phyloP scores from a whole-genome alignment of 2,113 vertebrate genomes.

The Cranoglanis bouderius region DNA sequence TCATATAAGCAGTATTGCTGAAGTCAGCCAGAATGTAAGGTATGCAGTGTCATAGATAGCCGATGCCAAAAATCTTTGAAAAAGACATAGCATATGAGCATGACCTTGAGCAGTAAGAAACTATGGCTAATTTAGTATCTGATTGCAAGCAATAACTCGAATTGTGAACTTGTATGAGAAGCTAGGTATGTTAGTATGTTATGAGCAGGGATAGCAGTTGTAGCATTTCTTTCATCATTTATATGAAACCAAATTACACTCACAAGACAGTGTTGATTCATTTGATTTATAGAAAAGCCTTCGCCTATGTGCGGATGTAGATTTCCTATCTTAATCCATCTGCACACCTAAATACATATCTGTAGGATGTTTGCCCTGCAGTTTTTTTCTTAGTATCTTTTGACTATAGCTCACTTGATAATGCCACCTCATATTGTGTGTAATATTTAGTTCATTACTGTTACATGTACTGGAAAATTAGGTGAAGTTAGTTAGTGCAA shows the following conservation, averaged over 20 bases:
- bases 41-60: not conserved
- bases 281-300: not conserved
- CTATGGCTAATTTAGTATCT: not conserved
- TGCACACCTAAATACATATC: not conserved
- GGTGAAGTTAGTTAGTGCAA: not conserved
- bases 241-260: not conserved
- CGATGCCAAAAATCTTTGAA: conserved; percentile 8
- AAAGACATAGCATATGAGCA: not conserved
- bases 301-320: not conserved
- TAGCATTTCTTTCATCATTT: not conserved
- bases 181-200: not conserved
- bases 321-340: not conserved
- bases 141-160: not conserved
- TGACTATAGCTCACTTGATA: not conserved
- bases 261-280: not conserved
- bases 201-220: not conserved
- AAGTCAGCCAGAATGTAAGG: conserved; percentile 2
- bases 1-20: not conserved
- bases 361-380: not conserved
- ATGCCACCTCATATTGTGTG: not conserved
- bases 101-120: not conserved
- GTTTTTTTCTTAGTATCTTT: not conserved
- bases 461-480: not conserved
- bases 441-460: not conserved
- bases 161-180: not conserved